Evolutionary conservation across 2,888 invertebrate species (phyloP).

Genomic region (Epirrita christyi): DNA sequence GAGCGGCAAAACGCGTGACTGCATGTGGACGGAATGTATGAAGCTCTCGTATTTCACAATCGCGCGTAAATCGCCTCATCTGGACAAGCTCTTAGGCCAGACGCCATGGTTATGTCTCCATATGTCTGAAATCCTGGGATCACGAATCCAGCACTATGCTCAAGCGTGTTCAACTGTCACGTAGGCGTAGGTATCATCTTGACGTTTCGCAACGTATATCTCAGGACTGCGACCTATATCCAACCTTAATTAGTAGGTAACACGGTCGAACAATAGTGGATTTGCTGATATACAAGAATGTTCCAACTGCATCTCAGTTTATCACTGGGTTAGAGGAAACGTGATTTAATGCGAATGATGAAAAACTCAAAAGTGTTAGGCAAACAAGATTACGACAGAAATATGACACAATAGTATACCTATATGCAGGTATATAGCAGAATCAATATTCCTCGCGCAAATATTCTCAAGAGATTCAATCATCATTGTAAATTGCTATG

Average conservation of each 20-base stretch:
- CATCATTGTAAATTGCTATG: too few species aligned
- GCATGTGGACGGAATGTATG: too few species aligned
- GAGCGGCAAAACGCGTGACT: too few species aligned
- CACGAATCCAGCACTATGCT: too few species aligned
- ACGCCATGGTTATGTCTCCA: too few species aligned
- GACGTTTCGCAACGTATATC: background rate
- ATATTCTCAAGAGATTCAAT: background rate
- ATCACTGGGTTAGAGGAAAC: background rate
- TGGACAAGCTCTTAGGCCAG: too few species aligned
- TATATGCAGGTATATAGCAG: background rate
- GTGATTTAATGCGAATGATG: slow-evolving; percentile 4
- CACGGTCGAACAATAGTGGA: background rate
- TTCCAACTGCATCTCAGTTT: background rate
- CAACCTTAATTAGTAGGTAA: background rate
- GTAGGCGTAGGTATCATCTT: too few species aligned
- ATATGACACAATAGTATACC: background rate
- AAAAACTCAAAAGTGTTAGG: slow-evolving; percentile 11
- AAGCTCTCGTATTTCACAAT: too few species aligned
- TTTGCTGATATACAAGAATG: background rate
- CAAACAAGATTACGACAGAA: background rate
- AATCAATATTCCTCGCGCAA: slow-evolving; percentile 3
- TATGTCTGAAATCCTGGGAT: too few species aligned
- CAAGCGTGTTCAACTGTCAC: too few species aligned
- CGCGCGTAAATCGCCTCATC: too few species aligned
- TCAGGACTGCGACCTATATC: slow-evolving; percentile 3